Conservation (phyloP, 2,797 vertebrate species). For the Molossus alvarezi region DNA sequence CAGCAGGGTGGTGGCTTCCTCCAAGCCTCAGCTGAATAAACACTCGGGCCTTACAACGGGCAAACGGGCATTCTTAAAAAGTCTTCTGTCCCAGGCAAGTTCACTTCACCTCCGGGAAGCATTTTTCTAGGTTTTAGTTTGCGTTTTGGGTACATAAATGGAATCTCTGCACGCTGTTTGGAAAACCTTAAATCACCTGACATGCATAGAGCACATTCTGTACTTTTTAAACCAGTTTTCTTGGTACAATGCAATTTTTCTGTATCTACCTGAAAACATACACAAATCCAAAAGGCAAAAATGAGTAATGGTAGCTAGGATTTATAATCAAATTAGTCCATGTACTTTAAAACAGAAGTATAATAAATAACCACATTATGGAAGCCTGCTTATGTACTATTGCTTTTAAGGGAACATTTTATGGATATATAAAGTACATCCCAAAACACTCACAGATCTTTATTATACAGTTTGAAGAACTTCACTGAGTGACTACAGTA, state of each 20-base stretch:
- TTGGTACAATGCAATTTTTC: conserved; percentile 40
- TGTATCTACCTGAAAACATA: conserved; percentile 71
- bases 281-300: conserved; percentile 67
- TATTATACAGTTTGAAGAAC: not conserved
- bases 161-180: conserved; percentile 84
- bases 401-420: conserved; percentile 73
- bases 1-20: conserved; percentile 93
- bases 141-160: conserved; percentile 71
- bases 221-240: conserved; percentile 72
- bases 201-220: conserved; percentile 17
- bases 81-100: conserved; percentile 85
- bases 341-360: conserved; percentile 65
- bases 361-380: conserved; percentile 62
- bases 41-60: conserved; percentile 92
- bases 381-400: conserved; percentile 46
- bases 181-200: conserved; percentile 80
- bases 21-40: conserved; percentile 96
- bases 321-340: conserved; percentile 65
- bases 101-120: conserved; percentile 84
- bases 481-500: conserved; percentile 25
- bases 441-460: not conserved
- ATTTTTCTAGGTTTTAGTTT: conserved; percentile 83
- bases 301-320: conserved; percentile 25
- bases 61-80: conserved; percentile 91
- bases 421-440: conserved; percentile 66